Evolutionary conservation across 1,140 invertebrate genomes (phyloP).

Genomic region (Nylanderia fulva): DNA sequence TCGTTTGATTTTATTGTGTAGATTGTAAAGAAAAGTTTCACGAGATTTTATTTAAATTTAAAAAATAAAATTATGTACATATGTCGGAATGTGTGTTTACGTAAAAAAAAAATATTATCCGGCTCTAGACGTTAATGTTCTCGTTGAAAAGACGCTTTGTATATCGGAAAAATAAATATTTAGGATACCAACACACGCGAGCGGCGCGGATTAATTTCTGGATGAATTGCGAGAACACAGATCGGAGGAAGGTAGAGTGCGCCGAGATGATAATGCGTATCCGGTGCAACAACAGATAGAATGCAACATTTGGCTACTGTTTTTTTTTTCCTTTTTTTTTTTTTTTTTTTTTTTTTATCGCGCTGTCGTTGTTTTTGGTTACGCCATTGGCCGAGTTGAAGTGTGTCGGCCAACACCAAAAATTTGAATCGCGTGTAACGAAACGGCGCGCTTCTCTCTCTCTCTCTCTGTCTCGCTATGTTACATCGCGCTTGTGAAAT

Average conservation of each 20-base stretch:
- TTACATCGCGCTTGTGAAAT: slow-evolving; percentile 66
- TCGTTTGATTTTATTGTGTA: background rate
- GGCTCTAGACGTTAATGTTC: background rate
- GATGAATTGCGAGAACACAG: background rate
- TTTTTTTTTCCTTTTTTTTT: slow-evolving; percentile 43
- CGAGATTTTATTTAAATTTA: no score
- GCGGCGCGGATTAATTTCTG: slow-evolving; percentile 36
- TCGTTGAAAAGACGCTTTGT: background rate
- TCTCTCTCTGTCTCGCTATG: no score
- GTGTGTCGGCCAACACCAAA: slow-evolving; percentile 47
- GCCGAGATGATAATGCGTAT: slow-evolving; percentile 14
- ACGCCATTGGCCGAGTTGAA: slow-evolving; percentile 56
- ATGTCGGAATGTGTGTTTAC: no score
- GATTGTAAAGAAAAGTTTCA: slow-evolving; percentile 1
- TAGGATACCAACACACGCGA: no score
- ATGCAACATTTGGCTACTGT: background rate
- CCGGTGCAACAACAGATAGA: no score
- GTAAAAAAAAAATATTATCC: background rate
- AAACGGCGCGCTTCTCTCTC: slow-evolving; percentile 53
- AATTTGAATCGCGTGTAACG: slow-evolving; percentile 58
- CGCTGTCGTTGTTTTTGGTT: slow-evolving; percentile 33
- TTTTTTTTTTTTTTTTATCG: slow-evolving; percentile 29
- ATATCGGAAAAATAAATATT: background rate
- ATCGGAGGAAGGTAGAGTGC: background rate
- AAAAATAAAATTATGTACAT: no score